These are phyloP conservation scores for Vanessa cardui DNA, from an alignment of 2,888 invertebrate genomes.

Conservation along the genomic window DNA sequence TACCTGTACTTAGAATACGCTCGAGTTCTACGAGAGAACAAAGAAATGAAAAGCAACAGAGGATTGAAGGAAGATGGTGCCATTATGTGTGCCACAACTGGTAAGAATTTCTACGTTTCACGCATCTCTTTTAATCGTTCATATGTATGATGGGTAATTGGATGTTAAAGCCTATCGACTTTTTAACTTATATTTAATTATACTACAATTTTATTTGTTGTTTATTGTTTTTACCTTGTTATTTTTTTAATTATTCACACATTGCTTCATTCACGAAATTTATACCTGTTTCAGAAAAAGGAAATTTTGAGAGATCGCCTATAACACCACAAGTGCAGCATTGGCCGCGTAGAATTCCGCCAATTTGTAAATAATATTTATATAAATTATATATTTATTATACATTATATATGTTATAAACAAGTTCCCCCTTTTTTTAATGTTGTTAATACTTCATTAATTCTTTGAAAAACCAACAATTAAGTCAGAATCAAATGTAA, in stretches of 20 bases:
- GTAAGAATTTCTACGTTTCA: background rate
- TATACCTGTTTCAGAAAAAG: background rate
- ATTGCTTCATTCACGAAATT: no score
- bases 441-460: no score
- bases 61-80: background rate
- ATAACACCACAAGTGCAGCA: background rate
- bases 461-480: no score
- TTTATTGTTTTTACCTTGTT: no score
- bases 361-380: background rate
- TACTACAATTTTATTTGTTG: no score
- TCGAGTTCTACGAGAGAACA: constrained; percentile 18
- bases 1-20: constrained; percentile 14
- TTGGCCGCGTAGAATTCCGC: background rate
- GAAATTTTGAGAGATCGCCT: background rate
- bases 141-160: no score
- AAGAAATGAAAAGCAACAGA: background rate
- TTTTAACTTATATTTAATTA: no score
- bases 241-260: no score
- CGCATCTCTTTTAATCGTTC: background rate
- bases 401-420: no score
- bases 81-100: constrained; percentile 16
- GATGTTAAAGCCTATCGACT: no score
- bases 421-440: no score
- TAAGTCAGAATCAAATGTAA: background rate
- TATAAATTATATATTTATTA: no score